phyloP scores from a whole-genome alignment of 2,113 vertebrate species.

The Scopus umbretta region DNA sequence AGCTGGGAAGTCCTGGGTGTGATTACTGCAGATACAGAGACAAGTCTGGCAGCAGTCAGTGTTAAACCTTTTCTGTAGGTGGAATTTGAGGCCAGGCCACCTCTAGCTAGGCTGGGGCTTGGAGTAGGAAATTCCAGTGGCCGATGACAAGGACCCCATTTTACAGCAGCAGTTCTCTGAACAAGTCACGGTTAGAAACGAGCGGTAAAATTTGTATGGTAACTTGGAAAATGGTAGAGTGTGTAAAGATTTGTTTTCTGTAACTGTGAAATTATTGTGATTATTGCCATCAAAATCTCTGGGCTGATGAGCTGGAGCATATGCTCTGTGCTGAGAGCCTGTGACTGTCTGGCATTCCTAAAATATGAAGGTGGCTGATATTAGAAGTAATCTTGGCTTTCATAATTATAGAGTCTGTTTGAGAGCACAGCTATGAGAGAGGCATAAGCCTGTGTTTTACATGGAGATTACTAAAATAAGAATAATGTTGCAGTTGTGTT shows the following conservation, averaged over 20 bases:
- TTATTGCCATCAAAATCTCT: slow-evolving; percentile 40
- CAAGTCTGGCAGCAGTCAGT: background rate
- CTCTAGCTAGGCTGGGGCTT: background rate
- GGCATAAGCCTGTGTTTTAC: background rate
- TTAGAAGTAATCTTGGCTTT: slow-evolving; percentile 46
- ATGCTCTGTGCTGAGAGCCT: slow-evolving; percentile 12
- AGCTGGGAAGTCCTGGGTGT: background rate
- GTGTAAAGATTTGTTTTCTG: background rate
- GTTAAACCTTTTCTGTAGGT: background rate
- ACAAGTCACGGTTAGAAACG: background rate
- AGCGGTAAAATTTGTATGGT: background rate
- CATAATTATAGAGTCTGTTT: slow-evolving; percentile 1
- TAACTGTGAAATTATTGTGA: slow-evolving; percentile 47
- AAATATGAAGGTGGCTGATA: slow-evolving; percentile 50
- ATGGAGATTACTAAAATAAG: slow-evolving; percentile 32
- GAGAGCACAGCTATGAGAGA: background rate
- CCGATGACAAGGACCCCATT: background rate
- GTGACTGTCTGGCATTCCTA: slow-evolving; percentile 31
- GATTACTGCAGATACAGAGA: background rate
- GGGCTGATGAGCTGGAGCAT: slow-evolving; percentile 39
- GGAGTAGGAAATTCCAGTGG: background rate
- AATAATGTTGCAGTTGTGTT: slow-evolving; percentile 12
- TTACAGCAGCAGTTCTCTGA: background rate
- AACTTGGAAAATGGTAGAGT: background rate
- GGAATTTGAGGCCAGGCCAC: background rate